A percentile compares a stretch with the other conserved stretches of the same genome.
phyloP scores from a whole-genome alignment of 2,888 invertebrate genomes.

The Oxystoma pomonae region DNA sequence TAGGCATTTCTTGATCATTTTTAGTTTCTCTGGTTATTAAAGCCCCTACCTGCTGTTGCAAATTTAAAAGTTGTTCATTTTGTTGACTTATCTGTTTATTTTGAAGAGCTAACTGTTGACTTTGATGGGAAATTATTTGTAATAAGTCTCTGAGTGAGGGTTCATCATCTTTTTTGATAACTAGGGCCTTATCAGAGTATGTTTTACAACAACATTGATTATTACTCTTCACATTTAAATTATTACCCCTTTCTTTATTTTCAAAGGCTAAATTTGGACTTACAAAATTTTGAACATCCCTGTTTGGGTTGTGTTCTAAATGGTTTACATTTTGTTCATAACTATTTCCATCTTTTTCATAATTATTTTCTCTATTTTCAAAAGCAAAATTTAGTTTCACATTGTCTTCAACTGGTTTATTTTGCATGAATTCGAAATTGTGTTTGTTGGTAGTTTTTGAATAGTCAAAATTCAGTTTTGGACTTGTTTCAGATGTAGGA shows the following conservation, averaged over 20 bases:
- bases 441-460: background rate
- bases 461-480: background rate
- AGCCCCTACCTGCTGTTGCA: conserved; percentile 58
- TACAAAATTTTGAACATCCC: too few relatives aligned
- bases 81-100: conserved; percentile 63
- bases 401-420: background rate
- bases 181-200: conserved; percentile 10
- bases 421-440: background rate
- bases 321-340: background rate
- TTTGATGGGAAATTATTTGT: conserved; percentile 61
- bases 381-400: background rate
- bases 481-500: background rate
- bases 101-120: conserved; percentile 56
- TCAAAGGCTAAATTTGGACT: background rate
- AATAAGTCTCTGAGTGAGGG: conserved; percentile 58
- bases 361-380: background rate
- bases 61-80: conserved; percentile 56
- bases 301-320: background rate
- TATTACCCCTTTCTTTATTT: background rate
- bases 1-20: conserved; percentile 12
- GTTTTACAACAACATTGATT: background rate
- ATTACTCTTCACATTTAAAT: background rate
- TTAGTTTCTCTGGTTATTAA: background rate
- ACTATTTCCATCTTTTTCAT: background rate
- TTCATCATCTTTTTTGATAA: conserved; percentile 42